Evolutionary conservation across 2,888 invertebrate genomes (phyloP).

Genomic region (Cordilura impudica): DNA sequence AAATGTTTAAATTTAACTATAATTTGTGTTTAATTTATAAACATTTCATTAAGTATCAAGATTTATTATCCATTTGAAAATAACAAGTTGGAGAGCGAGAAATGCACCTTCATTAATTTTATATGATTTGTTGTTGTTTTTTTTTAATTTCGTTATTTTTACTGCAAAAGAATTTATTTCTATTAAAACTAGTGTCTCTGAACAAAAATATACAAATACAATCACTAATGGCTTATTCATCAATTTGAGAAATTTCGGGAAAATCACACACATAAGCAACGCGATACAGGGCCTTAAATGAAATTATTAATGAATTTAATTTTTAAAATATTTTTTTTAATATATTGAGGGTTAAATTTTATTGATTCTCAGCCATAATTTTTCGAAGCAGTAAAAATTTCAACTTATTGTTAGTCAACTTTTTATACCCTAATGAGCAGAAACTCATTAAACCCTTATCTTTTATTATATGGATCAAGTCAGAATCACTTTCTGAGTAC

Average conservation of each 20-base stretch:
- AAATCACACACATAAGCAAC: background rate
- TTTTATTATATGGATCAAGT: too few species aligned
- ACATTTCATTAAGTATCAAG: constrained; percentile 15
- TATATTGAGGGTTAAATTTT: too few species aligned
- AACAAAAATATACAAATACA: background rate
- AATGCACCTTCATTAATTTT: constrained; percentile 18
- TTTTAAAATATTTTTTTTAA: too few species aligned
- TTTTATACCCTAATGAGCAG: too few species aligned
- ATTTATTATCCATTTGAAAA: constrained; percentile 33
- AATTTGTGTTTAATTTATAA: constrained; percentile 18
- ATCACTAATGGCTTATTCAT: background rate
- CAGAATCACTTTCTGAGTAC: too few species aligned
- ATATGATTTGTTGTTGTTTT: background rate
- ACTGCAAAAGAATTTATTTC: background rate
- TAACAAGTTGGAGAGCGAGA: too few species aligned
- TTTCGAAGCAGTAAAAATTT: too few species aligned
- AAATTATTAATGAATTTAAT: too few species aligned
- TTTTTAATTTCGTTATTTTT: background rate
- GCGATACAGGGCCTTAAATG: background rate
- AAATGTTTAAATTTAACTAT: constrained; percentile 5
- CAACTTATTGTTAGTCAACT: too few species aligned
- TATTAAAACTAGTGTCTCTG: background rate
- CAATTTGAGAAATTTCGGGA: background rate
- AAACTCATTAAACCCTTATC: too few species aligned
- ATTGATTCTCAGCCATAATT: too few species aligned